These are phyloP conservation scores for Cardinalis cardinalis DNA, from an alignment of 2,113 vertebrate genomes.

Conservation along the genomic window DNA sequence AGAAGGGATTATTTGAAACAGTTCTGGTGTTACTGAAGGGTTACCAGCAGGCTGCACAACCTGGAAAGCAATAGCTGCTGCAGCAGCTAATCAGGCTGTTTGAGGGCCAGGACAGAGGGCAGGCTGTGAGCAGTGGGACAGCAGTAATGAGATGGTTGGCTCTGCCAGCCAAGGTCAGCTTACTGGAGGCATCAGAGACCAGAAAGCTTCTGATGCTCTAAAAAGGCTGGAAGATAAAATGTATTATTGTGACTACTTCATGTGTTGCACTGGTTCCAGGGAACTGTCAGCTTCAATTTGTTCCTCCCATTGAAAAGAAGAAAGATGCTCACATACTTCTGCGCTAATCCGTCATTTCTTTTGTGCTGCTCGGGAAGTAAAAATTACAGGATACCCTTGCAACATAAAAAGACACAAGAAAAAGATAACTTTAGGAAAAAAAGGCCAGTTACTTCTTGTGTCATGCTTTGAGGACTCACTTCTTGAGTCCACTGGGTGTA, in stretches of 20 bases:
- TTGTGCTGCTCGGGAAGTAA: background rate
- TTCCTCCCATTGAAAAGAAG: conserved; percentile 19
- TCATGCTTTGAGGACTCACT: background rate
- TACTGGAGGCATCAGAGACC: conserved; percentile 22
- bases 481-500: background rate
- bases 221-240: conserved; percentile 29
- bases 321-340: background rate
- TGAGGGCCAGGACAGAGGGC: background rate
- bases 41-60: background rate
- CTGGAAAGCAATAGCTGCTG: background rate
- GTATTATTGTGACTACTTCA: conserved; percentile 27
- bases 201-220: background rate
- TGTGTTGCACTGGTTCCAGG: background rate
- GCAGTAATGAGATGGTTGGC: conserved; percentile 14
- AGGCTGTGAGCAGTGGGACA: conserved; percentile 19
- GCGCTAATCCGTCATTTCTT: background rate
- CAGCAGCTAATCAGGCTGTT: background rate
- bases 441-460: background rate
- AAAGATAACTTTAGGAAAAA: background rate
- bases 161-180: conserved; percentile 27
- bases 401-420: background rate
- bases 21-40: background rate
- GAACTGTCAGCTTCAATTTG: conserved; percentile 62
- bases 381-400: background rate
- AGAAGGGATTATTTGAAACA: background rate